Evolutionary conservation across 2,888 invertebrate genomes (phyloP).

Genomic region (Carabus problematicus): DNA sequence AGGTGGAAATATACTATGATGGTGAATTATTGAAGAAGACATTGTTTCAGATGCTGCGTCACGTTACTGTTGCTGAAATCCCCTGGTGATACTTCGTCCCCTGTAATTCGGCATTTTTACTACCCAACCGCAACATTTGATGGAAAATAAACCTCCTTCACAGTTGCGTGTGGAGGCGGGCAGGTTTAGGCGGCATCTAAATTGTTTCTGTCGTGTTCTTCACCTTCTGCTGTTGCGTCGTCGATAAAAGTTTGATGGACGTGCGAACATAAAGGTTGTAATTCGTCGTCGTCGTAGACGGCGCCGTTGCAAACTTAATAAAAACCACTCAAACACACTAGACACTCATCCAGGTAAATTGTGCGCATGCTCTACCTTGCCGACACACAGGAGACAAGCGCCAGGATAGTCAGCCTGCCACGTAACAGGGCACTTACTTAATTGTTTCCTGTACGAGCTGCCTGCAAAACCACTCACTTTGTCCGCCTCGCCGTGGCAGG

Average conservation of each 20-base stretch:
- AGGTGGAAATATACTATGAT: too few relatives aligned
- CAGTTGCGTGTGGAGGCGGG: constrained; percentile 29
- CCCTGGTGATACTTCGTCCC: constrained; percentile 13
- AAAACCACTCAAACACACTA: constrained; percentile 2
- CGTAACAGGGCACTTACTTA: constrained; percentile 47
- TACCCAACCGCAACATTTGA: constrained; percentile 42
- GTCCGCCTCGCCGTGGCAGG: constrained; percentile 44
- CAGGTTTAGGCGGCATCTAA: constrained; percentile 15
- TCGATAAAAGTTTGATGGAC: constrained; percentile 32
- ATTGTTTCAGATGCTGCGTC: too few relatives aligned
- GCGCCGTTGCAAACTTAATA: constrained; percentile 42
- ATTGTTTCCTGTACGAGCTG: constrained; percentile 45
- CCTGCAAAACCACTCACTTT: constrained; percentile 33
- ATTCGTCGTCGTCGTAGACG: too few relatives aligned
- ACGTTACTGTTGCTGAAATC: too few relatives aligned
- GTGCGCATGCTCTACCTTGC: constrained; percentile 5
- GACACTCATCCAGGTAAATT: constrained; percentile 3
- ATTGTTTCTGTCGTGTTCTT: constrained; percentile 12
- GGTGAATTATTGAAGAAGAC: too few relatives aligned
- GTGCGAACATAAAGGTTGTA: constrained; percentile 16
- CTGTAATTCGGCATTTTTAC: constrained; percentile 44
- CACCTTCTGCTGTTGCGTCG: constrained; percentile 18
- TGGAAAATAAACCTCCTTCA: constrained; percentile 44
- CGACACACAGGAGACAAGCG: too few relatives aligned
- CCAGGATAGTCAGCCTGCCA: constrained; percentile 40